Evolutionary conservation across 23 tunicate genomes (phyloP).

Genomic region (Oikopleura vanhoeffeni): DNA sequence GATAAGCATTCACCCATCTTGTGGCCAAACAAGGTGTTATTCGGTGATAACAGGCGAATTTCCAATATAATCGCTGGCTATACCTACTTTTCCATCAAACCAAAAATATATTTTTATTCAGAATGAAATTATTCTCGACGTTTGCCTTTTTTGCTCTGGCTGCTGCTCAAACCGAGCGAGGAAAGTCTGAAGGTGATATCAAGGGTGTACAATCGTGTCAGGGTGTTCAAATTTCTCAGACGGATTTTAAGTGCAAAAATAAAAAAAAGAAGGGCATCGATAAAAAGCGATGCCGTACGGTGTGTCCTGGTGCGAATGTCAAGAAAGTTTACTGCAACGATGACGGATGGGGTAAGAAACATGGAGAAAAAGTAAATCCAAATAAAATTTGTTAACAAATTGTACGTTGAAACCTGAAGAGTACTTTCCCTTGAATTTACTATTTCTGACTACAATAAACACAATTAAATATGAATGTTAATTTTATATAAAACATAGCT

Average conservation of each 20-base stretch:
- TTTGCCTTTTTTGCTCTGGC: neutral
- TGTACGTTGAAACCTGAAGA: too few species aligned
- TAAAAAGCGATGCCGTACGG: neutral
- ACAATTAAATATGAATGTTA: too few species aligned
- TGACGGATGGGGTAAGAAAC: neutral
- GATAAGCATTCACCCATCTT: too few species aligned
- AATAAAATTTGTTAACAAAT: neutral
- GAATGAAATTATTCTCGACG: neutral
- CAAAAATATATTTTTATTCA: neutral
- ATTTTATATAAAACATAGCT: too few species aligned
- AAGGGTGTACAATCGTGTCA: neutral
- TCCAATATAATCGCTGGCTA: too few species aligned
- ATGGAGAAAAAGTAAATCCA: neutral
- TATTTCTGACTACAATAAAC: too few species aligned
- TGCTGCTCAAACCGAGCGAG: neutral
- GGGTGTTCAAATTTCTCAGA: neutral
- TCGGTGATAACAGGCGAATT: too few species aligned
- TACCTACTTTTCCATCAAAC: too few species aligned
- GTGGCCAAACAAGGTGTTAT: too few species aligned
- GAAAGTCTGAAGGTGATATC: neutral
- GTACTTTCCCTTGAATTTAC: too few species aligned
- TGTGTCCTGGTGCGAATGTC: neutral
- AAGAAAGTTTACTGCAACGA: neutral
- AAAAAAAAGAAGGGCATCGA: neutral
- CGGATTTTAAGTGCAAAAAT: neutral